Conservation (phyloP, 2,888 invertebrate species). For the Phortica magna region DNA sequence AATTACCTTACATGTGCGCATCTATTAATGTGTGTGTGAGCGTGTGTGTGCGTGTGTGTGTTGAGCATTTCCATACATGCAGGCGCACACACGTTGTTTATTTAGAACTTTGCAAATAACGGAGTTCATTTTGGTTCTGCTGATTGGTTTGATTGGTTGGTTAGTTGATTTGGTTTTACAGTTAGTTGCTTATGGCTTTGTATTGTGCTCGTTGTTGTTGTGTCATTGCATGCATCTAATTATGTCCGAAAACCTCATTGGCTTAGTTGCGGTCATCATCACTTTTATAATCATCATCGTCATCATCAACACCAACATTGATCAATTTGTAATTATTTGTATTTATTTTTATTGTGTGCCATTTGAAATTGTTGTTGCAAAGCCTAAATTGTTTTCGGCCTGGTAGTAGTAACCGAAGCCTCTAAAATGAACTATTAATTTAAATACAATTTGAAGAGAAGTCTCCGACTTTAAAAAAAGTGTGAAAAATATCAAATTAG, state of each 20-base stretch:
- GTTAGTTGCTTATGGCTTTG: background rate
- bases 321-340: background rate
- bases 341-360: slow-evolving; percentile 40
- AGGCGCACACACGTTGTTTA: background rate
- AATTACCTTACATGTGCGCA: too few species aligned
- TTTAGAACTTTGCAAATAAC: slow-evolving; percentile 1
- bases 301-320: background rate
- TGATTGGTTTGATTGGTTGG: background rate
- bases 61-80: background rate
- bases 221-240: background rate
- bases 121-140: background rate
- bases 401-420: too few species aligned
- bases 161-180: background rate
- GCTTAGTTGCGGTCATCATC: slow-evolving; percentile 3
- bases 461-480: background rate
- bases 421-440: too few species aligned
- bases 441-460: too few species aligned
- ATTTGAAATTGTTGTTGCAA: slow-evolving; percentile 51
- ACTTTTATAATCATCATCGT: background rate
- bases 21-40: too few species aligned
- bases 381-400: slow-evolving; percentile 48
- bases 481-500: background rate
- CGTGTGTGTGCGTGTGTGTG: too few species aligned
- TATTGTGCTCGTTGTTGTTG: background rate
- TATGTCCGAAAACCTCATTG: slow-evolving; percentile 34